These are phyloP conservation scores for Alces alces DNA, from an alignment of 2,113 vertebrate species.

Conservation along the genomic window DNA sequence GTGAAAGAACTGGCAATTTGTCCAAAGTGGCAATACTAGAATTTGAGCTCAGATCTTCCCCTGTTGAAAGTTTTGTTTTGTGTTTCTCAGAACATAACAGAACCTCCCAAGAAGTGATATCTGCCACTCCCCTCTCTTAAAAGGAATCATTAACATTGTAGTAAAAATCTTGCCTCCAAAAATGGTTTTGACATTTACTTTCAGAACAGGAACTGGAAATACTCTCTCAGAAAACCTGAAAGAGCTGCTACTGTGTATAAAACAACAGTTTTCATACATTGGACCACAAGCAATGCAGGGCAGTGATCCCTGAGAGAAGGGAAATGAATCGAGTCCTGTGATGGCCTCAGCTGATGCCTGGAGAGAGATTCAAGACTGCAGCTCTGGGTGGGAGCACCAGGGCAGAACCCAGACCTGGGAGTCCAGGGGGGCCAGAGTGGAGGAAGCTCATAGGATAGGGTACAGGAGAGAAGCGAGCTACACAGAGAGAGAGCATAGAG, in stretches of 20 bases:
- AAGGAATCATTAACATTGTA: background rate
- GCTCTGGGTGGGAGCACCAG: background rate
- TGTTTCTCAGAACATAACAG: background rate
- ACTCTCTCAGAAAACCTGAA: background rate
- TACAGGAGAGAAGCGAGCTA: background rate
- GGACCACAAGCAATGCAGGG: background rate
- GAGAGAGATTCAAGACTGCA: background rate
- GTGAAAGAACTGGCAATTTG: background rate
- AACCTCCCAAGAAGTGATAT: background rate
- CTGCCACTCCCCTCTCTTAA: background rate
- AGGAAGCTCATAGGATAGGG: background rate
- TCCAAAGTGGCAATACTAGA: background rate
- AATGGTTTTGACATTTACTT: slow-evolving; percentile 7
- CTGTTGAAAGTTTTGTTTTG: background rate
- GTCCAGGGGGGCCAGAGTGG: background rate
- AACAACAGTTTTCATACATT: background rate
- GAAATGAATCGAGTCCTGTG: background rate
- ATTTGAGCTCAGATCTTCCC: background rate
- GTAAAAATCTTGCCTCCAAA: slow-evolving; percentile 10
- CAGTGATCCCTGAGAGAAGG: background rate
- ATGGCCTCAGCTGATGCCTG: background rate
- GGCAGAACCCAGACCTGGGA: background rate
- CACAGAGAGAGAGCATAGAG: background rate
- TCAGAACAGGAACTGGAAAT: background rate
- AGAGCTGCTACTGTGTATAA: background rate